Percentiles rank a stretch among this genome's conserved stretches.
Evolutionary conservation across 2,797 vertebrate species (phyloP).

Genomic region (Lacerta bilineata): DNA sequence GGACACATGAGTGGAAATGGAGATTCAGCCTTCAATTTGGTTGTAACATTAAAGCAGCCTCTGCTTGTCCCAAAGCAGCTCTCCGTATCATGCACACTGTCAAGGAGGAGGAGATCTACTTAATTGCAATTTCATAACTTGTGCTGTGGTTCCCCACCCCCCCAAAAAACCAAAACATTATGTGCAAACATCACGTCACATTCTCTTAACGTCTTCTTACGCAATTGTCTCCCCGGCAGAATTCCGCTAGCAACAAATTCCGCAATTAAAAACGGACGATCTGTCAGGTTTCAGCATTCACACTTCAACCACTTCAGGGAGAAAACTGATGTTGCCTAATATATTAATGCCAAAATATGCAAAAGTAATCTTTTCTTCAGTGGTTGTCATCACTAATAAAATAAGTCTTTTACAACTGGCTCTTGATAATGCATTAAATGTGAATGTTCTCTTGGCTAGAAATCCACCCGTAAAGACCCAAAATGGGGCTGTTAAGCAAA

Average conservation of each 20-base stretch:
- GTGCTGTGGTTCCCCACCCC: constrained; percentile 36
- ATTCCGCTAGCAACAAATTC: constrained; percentile 30
- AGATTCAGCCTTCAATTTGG: constrained; percentile 1
- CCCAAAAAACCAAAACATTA: constrained; percentile 45
- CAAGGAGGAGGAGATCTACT: constrained; percentile 46
- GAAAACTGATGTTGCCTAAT: neutral
- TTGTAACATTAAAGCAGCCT: constrained; percentile 34
- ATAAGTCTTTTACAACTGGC: constrained; percentile 29
- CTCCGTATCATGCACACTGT: fast-evolving
- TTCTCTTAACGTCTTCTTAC: neutral
- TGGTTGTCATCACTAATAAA: constrained; percentile 39
- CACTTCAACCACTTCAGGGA: constrained; percentile 47
- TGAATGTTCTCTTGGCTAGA: constrained; percentile 57
- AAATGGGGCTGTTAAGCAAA: constrained; percentile 46
- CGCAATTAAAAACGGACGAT: constrained; percentile 34
- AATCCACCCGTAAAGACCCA: constrained; percentile 54
- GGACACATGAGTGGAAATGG: neutral
- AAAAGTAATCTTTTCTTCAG: constrained; percentile 59
- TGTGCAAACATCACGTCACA: constrained; percentile 53
- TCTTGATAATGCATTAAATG: constrained; percentile 37
- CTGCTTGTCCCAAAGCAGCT: constrained; percentile 44
- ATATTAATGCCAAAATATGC: constrained; percentile 62
- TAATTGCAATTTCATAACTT: constrained; percentile 64
- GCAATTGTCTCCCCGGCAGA: constrained; percentile 9
- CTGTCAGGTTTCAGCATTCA: constrained; percentile 18